A percentile compares a stretch with the other conserved stretches of the same genome.
phyloP scores from a whole-genome alignment of 2,797 vertebrate species.

The Myiotriccus ornatus region DNA sequence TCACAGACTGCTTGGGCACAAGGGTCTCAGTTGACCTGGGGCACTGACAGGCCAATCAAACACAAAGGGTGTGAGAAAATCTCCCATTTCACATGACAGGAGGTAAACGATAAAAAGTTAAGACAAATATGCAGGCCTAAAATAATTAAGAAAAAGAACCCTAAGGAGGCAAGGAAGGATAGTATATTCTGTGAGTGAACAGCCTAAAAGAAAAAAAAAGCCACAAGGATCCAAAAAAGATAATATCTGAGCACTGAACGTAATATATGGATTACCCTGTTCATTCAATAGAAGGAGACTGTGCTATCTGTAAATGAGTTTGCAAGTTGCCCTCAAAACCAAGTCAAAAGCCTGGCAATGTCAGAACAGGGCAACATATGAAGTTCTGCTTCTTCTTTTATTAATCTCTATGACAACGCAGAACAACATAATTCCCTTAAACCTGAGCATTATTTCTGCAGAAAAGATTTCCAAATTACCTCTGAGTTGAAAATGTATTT shows the following conservation, averaged over 20 bases:
- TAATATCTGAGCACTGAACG: background rate
- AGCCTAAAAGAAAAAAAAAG: background rate
- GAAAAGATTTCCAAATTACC: background rate
- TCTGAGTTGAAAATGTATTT: fast-evolving
- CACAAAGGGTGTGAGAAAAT: background rate
- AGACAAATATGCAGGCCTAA: background rate
- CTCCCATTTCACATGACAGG: background rate
- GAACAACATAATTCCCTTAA: background rate
- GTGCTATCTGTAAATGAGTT: background rate
- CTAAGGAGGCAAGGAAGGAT: background rate
- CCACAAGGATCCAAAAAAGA: background rate
- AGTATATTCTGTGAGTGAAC: background rate
- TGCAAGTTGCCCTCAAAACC: background rate
- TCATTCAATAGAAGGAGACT: background rate
- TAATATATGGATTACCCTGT: background rate
- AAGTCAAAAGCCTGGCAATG: background rate
- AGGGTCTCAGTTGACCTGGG: background rate
- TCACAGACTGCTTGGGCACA: background rate
- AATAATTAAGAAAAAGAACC: background rate
- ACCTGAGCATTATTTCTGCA: background rate
- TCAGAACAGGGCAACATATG: background rate
- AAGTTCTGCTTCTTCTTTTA: background rate
- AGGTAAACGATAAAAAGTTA: background rate
- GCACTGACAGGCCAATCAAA: background rate
- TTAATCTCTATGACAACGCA: background rate